Percentiles rank a stretch among this genome's conserved stretches.
These are phyloP conservation scores for Smutsia temminckii DNA, from an alignment of 2,797 vertebrate genomes.

Conservation along the genomic window DNA sequence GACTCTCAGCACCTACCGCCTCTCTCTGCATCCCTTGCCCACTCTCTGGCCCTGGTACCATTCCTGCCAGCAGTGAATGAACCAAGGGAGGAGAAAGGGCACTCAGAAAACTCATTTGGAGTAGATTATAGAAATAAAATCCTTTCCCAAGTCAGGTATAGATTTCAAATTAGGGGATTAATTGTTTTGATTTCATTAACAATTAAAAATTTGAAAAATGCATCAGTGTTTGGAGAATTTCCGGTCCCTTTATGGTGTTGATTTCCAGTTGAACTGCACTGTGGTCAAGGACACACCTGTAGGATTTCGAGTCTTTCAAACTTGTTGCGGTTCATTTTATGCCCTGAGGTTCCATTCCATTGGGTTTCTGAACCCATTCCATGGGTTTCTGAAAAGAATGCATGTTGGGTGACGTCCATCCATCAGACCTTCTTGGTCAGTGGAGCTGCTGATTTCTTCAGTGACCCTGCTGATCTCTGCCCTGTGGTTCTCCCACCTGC, in stretches of 20 bases:
- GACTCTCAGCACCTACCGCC: background rate
- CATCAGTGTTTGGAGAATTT: background rate
- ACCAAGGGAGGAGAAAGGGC: background rate
- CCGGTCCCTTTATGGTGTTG: background rate
- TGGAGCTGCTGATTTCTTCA: background rate
- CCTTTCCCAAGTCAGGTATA: background rate
- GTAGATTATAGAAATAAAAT: background rate
- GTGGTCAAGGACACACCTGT: background rate
- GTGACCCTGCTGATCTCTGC: background rate
- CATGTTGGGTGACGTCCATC: background rate
- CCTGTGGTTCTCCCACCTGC: background rate
- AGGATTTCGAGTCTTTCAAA: background rate
- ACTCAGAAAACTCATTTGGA: background rate
- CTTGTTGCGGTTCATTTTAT: background rate
- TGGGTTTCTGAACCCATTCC: background rate
- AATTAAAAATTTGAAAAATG: background rate
- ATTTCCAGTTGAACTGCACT: background rate
- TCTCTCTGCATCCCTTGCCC: background rate
- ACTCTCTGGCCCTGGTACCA: background rate
- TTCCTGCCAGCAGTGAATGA: background rate
- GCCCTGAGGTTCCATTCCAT: too few species aligned
- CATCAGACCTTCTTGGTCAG: background rate
- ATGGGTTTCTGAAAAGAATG: background rate
- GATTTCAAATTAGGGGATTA: background rate
- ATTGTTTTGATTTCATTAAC: background rate